Percentiles rank a stretch among this genome's conserved stretches.
These are phyloP conservation scores for Synanthedon myopaeformis DNA, from an alignment of 2,888 invertebrate genomes.

Conservation along the genomic window DNA sequence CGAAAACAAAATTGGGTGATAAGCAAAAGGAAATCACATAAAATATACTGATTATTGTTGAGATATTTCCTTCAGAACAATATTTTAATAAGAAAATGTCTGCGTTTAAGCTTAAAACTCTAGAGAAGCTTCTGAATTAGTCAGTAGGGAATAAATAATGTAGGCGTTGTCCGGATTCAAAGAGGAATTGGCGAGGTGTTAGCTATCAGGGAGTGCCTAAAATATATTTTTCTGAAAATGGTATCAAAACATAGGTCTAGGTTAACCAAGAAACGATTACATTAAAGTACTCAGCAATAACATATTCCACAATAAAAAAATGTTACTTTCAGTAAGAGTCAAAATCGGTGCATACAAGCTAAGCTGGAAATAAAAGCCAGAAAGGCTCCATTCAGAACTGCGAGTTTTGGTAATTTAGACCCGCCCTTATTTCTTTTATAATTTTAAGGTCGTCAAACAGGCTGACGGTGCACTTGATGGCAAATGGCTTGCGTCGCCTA, in stretches of 20 bases:
- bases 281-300: background rate
- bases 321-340: background rate
- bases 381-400: background rate
- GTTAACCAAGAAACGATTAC: background rate
- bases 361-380: background rate
- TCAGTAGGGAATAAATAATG: constrained; percentile 7
- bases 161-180: constrained; percentile 8
- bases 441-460: background rate
- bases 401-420: background rate
- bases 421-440: constrained; percentile 4
- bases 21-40: background rate
- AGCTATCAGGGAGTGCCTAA: constrained; percentile 7
- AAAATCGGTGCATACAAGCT: background rate
- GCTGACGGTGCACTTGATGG: no score
- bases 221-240: constrained; percentile 7
- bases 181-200: constrained; percentile 9
- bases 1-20: background rate
- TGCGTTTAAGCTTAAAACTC: constrained; percentile 7
- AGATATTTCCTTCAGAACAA: background rate
- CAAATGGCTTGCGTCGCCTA: no score
- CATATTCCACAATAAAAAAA: background rate
- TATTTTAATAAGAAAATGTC: constrained; percentile 6
- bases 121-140: constrained; percentile 9
- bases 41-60: constrained; percentile 2
- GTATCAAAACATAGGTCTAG: constrained; percentile 2